phyloP scores from a whole-genome alignment of 2,888 invertebrate species.

The Alviniconcha strummeri region DNA sequence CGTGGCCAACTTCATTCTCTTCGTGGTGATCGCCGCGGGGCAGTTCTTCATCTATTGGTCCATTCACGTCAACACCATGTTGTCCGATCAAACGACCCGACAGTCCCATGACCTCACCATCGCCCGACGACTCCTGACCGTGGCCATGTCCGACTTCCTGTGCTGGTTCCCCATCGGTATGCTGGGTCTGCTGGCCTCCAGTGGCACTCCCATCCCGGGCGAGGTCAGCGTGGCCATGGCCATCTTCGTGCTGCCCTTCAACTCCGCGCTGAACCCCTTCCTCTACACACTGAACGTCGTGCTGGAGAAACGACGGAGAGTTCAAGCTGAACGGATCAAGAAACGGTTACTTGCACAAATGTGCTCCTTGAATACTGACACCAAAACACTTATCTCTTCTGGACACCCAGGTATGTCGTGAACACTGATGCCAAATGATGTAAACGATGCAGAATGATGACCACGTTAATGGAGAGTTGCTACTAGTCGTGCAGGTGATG shows the following conservation, averaged over 20 bases:
- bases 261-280: slow-evolving; percentile 26
- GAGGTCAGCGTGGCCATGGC: slow-evolving; percentile 23
- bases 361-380: too few species aligned
- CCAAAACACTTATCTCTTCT: too few species aligned
- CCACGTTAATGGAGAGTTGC: too few species aligned
- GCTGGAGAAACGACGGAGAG: background rate
- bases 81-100: background rate
- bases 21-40: slow-evolving; percentile 64
- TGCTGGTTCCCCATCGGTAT: slow-evolving; percentile 26
- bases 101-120: slow-evolving; percentile 15
- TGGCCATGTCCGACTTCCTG: slow-evolving; percentile 22
- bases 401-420: too few species aligned
- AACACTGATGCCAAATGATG: too few species aligned
- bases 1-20: slow-evolving; percentile 62
- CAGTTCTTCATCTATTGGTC: slow-evolving; percentile 67
- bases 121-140: slow-evolving; percentile 20
- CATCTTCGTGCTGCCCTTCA: slow-evolving; percentile 22
- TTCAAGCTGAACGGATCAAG: too few species aligned
- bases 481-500: too few species aligned
- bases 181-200: slow-evolving; percentile 17
- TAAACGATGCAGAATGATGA: too few species aligned
- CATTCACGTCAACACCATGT: slow-evolving; percentile 35
- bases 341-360: too few species aligned
- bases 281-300: slow-evolving; percentile 19
- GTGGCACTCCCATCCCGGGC: slow-evolving; percentile 3